A percentile compares a stretch with the other conserved stretches of the same genome.
Evolutionary conservation across 2,797 vertebrate species (phyloP).

Genomic region (Sylvilagus floridanus): DNA sequence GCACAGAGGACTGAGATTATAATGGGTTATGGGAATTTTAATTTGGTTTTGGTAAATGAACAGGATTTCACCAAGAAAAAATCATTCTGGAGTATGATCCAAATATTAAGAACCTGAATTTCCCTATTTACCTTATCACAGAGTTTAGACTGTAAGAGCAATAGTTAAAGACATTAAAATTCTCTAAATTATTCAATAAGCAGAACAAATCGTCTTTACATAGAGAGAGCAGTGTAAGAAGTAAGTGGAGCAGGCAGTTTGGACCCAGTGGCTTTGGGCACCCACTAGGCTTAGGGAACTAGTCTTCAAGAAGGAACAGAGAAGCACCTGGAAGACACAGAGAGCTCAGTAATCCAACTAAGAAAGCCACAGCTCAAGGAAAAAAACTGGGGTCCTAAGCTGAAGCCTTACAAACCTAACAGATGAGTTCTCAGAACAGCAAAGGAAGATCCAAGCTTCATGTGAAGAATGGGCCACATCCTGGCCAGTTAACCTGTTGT

Average conservation of each 20-base stretch:
- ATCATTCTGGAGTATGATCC: background rate
- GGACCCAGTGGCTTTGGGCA: background rate
- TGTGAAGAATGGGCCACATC: background rate
- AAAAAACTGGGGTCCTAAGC: background rate
- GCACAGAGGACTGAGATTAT: background rate
- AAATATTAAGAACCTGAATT: constrained; percentile 47
- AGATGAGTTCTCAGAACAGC: background rate
- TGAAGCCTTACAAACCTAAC: constrained; percentile 2
- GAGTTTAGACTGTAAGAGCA: constrained; percentile 3
- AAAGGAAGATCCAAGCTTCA: background rate
- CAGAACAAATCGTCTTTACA: background rate
- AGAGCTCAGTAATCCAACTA: background rate
- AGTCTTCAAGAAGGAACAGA: background rate
- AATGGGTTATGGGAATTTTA: background rate
- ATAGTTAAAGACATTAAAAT: constrained; percentile 10
- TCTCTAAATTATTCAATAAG: background rate
- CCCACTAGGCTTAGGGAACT: background rate
- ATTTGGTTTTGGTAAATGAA: background rate
- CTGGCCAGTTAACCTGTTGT: background rate
- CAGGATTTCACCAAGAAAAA: constrained; percentile 22
- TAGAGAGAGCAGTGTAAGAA: background rate
- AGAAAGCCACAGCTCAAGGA: background rate
- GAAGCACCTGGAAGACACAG: background rate
- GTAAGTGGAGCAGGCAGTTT: background rate
- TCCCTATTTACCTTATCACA: background rate